phyloP scores from a whole-genome alignment of 2,888 invertebrate genomes.

The Caenorhabditis plicata region DNA sequence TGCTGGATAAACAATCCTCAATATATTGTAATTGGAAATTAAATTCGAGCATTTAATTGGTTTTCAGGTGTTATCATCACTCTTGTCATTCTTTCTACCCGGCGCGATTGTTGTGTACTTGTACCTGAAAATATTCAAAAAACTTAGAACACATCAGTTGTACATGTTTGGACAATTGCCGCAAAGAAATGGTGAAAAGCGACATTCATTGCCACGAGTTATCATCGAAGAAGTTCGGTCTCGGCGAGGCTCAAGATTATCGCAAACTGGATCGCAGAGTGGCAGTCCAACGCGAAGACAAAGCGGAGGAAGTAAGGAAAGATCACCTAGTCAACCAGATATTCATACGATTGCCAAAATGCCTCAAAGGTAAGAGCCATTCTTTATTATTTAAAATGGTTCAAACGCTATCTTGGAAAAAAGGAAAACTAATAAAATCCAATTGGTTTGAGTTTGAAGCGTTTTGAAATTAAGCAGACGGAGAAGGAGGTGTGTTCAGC shows the following conservation, averaged over 20 bases:
- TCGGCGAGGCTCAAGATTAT: slow-evolving; percentile 48
- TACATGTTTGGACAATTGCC: slow-evolving; percentile 51
- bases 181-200: slow-evolving; percentile 32
- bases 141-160: slow-evolving; percentile 48
- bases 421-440: no score
- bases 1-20: slow-evolving; percentile 59
- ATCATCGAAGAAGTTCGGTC: slow-evolving; percentile 54
- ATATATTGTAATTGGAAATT: slow-evolving; percentile 36
- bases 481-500: slow-evolving; percentile 7
- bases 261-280: slow-evolving; percentile 45
- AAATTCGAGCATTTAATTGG: neutral
- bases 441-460: no score
- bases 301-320: slow-evolving; percentile 42
- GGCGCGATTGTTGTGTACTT: slow-evolving; percentile 50
- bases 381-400: slow-evolving; percentile 7
- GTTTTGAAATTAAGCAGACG: neutral
- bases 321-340: slow-evolving; percentile 53
- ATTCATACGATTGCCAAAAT: slow-evolving; percentile 45
- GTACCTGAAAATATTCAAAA: slow-evolving; percentile 54
- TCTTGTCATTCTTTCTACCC: slow-evolving; percentile 54
- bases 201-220: slow-evolving; percentile 47
- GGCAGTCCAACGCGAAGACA: slow-evolving; percentile 47
- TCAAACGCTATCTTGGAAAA: no score
- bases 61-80: slow-evolving; percentile 44
- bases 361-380: slow-evolving; percentile 41